Percentiles rank a stretch among this genome's conserved stretches.
Conservation (phyloP, 92 coral and sea anemone genomes). For the Epizoanthus illoricatus region DNA sequence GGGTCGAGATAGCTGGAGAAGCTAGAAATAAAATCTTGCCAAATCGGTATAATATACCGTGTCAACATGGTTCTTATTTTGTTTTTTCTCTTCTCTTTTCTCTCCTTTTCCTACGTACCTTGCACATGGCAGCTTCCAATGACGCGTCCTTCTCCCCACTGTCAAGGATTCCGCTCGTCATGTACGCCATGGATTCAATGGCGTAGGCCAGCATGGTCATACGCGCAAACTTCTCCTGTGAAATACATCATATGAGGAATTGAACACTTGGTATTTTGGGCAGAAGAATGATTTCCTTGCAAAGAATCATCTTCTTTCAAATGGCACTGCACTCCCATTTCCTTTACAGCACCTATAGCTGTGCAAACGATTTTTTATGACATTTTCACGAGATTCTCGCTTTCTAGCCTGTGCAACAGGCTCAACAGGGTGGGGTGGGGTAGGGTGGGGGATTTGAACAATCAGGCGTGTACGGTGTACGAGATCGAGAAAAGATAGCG, state of each 20-base stretch:
- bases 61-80: not conserved
- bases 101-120: conserved; percentile 41
- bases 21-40: not conserved
- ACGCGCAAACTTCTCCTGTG: conserved; percentile 83
- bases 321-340: no score
- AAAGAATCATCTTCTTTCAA: no score
- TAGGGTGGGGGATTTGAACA: no score
- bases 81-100: not conserved
- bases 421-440: no score
- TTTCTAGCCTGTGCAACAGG: no score
- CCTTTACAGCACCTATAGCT: no score
- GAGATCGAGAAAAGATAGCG: no score
- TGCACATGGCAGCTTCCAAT: conserved; percentile 87
- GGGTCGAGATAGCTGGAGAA: no score
- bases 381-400: no score
- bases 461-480: no score
- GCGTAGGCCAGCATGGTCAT: conserved; percentile 76
- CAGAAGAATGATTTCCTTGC: not conserved
- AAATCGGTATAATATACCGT: not conserved
- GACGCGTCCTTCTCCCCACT: conserved; percentile 74
- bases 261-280: not conserved
- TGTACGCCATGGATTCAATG: conserved; percentile 83
- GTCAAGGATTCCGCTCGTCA: conserved; percentile 78
- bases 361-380: no score
- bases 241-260: not conserved